Evolutionary conservation across 2,113 vertebrate species (phyloP), one percentile per base, ranked within the genome.

Genomic region (Indicator indicator): DNA sequence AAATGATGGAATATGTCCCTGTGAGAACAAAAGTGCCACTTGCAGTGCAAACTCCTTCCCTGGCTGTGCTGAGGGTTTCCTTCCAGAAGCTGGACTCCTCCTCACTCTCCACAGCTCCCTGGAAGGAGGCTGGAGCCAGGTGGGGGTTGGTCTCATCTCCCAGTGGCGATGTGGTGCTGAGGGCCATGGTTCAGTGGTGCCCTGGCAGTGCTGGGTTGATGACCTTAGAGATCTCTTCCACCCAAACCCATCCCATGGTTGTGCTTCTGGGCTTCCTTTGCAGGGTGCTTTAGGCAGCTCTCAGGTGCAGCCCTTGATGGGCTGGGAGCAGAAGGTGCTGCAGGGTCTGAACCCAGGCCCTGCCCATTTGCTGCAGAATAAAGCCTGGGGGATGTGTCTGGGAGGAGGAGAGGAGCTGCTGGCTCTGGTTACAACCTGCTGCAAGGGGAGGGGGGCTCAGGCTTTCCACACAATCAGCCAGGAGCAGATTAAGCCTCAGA

Each of bases 11-110:
- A 89, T 92, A 52, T 12, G 32, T 93, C 27, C 5, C 15, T 56
- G 55, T 83, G 40, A 64, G 83, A 97, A 96, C 96, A 97, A 97
- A 96, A 65, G 52, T 26, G 77, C 86, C 90, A 92, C 86, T 5
- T 27, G 42, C 60, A 90, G n/a, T 81, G 70, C 38, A 55, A 55
- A 33, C 54, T 87, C 42, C 38, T 19, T 21, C 21, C 26, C 24
- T n/a, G 63, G 33, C 48, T 52, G 59, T 3, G 42, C 15, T 55
- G 38, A 69, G 44, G 9, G 11, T 69, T 92, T 95, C 52, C 11
- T 86, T 93, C 72, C 60, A 50, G 73, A 44, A 69, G 30, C n/a
- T 62, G 14, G 33, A 9, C n/a, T 74, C 18, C 38, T 65, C 23
- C 38, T 65, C 19, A 28, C 18, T 30, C 38, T 65, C 27, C 6